Evolutionary conservation across 2,888 invertebrate species (phyloP).

Genomic region (Anticlea derivata): DNA sequence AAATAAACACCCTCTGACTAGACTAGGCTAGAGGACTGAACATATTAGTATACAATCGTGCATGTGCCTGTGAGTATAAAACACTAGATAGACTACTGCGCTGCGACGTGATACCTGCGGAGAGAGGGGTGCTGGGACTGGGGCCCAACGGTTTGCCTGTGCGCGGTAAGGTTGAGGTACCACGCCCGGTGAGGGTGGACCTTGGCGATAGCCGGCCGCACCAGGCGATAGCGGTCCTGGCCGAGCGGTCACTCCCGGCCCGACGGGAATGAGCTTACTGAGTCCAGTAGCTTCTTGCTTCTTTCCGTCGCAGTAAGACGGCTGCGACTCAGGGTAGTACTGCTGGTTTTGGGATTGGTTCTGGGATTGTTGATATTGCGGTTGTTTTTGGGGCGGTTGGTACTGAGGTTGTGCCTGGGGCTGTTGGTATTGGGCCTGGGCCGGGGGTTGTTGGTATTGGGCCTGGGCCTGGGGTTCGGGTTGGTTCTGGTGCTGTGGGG

Average conservation of each 20-base stretch:
- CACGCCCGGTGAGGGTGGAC: conserved; percentile 58
- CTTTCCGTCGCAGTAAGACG: conserved; percentile 64
- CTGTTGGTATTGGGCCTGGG: conserved; percentile 39
- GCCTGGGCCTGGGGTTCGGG: conserved; percentile 40
- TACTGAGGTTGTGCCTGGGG: conserved; percentile 31
- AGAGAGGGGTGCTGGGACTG: conserved; percentile 75
- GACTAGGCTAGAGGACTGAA: conserved; percentile 21
- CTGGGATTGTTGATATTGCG: conserved; percentile 48
- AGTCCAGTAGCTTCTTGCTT: conserved; percentile 70
- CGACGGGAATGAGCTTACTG: conserved; percentile 76
- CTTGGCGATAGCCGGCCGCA: conserved; percentile 56
- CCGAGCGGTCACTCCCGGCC: conserved; percentile 64
- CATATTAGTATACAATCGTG: conserved; percentile 40
- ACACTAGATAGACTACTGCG: conserved; percentile 44
- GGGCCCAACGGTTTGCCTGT: conserved; percentile 76
- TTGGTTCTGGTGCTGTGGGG: conserved; percentile 55
- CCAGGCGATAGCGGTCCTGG: conserved; percentile 62
- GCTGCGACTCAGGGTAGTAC: conserved; percentile 54
- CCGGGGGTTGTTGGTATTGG: conserved; percentile 39
- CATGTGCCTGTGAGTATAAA: conserved; percentile 46
- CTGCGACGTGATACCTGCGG: conserved; percentile 70
- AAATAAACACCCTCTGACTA: conserved; percentile 12
- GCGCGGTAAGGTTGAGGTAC: conserved; percentile 66
- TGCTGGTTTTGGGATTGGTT: conserved; percentile 51
- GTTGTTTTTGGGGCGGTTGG: conserved; percentile 45